Percentiles rank a stretch among this genome's conserved stretches.
These are phyloP conservation scores for Dicrostonyx torquatus DNA, from an alignment of 2,797 vertebrate genomes.

Conservation along the genomic window DNA sequence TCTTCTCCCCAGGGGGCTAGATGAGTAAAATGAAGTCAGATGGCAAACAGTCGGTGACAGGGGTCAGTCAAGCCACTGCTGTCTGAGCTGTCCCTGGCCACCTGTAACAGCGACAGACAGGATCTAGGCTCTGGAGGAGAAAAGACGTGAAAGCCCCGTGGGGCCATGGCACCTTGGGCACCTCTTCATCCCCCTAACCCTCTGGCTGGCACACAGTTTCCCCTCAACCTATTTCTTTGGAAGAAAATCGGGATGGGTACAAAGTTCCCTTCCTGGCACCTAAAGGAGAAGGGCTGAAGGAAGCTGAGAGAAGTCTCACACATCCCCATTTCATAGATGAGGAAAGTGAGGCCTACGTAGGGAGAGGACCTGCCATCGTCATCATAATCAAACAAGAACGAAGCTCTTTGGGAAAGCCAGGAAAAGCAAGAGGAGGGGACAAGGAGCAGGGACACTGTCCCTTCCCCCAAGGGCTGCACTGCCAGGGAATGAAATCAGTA, in stretches of 20 bases:
- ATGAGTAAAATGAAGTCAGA: not conserved
- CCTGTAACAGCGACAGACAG: not conserved
- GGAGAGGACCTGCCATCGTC: not conserved
- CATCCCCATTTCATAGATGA: not conserved
- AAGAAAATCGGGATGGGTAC: not conserved
- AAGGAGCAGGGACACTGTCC: not conserved
- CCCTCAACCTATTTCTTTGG: not conserved
- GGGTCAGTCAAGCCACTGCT: not conserved
- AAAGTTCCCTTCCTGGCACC: not conserved
- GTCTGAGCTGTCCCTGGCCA: not conserved
- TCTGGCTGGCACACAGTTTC: not conserved
- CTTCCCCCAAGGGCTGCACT: not conserved
- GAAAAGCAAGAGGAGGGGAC: not conserved
- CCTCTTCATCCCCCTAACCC: not conserved
- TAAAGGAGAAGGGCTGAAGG: conserved; percentile 3
- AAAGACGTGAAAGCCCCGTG: not conserved
- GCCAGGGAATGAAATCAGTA: not conserved
- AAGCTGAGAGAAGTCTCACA: not conserved
- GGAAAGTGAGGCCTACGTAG: not conserved
- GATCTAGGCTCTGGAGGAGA: not conserved
- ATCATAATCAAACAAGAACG: not conserved
- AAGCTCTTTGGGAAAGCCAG: not conserved
- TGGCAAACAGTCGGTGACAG: not conserved
- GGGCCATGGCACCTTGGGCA: conserved; percentile 9
- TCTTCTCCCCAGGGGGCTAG: not conserved